Percentiles rank a stretch among this genome's conserved stretches.
Conservation (phyloP, 2,888 invertebrate genomes). For the Pharmacophagus antenor region DNA sequence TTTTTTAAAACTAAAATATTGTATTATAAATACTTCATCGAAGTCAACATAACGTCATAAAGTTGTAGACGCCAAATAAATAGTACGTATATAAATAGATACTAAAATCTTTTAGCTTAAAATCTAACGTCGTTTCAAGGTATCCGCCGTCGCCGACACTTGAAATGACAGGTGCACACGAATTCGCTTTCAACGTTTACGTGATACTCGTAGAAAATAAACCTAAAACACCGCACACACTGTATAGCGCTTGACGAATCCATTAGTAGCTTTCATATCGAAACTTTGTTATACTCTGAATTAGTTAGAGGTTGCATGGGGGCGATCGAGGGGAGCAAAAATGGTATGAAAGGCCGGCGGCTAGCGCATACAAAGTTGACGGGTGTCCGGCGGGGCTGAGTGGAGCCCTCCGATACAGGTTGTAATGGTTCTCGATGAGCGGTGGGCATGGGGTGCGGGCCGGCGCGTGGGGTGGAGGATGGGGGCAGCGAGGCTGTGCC, state of each 20-base stretch:
- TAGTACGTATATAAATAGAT: not conserved
- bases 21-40: no score
- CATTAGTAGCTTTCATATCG: slow-evolving; percentile 34
- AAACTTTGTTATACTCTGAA: slow-evolving; percentile 42
- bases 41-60: no score
- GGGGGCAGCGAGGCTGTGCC: slow-evolving; percentile 47
- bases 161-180: slow-evolving; percentile 11
- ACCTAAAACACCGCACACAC: not conserved
- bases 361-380: slow-evolving; percentile 59
- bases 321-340: slow-evolving; percentile 42
- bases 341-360: slow-evolving; percentile 53
- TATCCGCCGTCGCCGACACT: not conserved
- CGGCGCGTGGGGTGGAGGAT: slow-evolving; percentile 43
- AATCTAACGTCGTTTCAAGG: not conserved
- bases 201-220: not conserved
- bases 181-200: slow-evolving; percentile 4
- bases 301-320: slow-evolving; percentile 46
- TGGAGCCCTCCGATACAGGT: slow-evolving; percentile 61
- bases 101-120: not conserved
- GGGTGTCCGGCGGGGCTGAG: slow-evolving; percentile 72
- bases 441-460: slow-evolving; percentile 36
- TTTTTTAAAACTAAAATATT: no score
- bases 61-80: no score
- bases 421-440: slow-evolving; percentile 61
- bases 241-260: slow-evolving; percentile 32